These are phyloP conservation scores for Mobula birostris DNA, from an alignment of 2,113 vertebrate species.

Conservation along the genomic window DNA sequence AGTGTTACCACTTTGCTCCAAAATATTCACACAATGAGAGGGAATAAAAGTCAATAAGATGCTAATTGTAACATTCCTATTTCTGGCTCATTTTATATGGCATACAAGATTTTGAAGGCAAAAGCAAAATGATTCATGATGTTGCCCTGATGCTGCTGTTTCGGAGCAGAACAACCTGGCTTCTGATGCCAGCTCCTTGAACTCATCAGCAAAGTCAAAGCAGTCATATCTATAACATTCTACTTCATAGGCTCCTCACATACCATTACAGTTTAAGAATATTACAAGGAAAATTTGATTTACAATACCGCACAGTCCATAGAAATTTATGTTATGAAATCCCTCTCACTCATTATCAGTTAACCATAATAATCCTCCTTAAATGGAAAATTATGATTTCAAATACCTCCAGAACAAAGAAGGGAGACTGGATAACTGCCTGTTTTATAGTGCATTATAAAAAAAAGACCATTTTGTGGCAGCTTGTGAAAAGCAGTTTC, in stretches of 20 bases:
- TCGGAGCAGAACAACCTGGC: background rate
- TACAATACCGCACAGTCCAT: background rate
- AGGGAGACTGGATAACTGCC: background rate
- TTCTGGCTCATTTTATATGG: conserved; percentile 8
- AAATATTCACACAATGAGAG: conserved; percentile 29
- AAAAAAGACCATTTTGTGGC: background rate
- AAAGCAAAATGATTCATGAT: background rate
- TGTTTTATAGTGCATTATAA: conserved; percentile 17
- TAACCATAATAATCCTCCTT: background rate
- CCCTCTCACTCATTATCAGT: background rate
- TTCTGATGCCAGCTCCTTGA: conserved; percentile 7
- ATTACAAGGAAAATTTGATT: background rate
- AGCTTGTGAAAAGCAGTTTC: conserved; percentile 9
- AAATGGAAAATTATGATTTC: background rate
- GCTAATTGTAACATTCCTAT: background rate
- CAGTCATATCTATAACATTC: background rate
- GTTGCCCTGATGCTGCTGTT: background rate
- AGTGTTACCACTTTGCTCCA: background rate
- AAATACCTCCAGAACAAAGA: background rate
- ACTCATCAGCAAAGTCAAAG: conserved; percentile 4
- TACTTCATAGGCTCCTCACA: background rate
- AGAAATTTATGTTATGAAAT: background rate
- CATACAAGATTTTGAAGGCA: background rate
- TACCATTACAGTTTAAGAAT: conserved; percentile 10
- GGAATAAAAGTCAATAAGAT: background rate